Base-by-base conservation (phyloP, 2,888 invertebrate genomes). In the Petrolisthes cinctipes region DNA sequence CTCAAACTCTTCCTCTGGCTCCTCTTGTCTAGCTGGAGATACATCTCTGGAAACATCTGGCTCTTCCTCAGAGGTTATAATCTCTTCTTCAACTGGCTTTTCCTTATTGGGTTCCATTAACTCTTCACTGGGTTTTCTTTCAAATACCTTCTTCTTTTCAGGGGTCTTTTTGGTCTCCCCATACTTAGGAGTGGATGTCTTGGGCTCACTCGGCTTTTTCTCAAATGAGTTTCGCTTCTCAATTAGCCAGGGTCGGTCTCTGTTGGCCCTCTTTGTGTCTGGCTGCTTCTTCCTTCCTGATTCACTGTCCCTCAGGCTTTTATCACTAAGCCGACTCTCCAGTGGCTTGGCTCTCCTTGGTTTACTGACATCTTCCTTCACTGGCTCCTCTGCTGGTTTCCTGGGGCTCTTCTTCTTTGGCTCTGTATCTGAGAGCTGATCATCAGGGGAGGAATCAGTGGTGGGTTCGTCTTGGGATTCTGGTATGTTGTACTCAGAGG, bases 401-500 rank as follows among this genome's bases (percentile, higher is more conserved):
- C 71, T 78, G 51, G 76, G 82, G 56, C 14, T 20, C 68, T 68
- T 83, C 79, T 51, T 80, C 81, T 80, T 79, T 4, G 82, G 82
- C 37, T 76, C 82, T 14, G 54, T 66, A 20, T 78, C 84, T 23
- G 82, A 76, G 4, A 75, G 82, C 54, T 84, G 61, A 11, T 79
- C 61, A 6, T 85, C 87, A 82, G 82, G 20, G 11, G 82, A 56
- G 81, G 79, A 82, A 17, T 84, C 76, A 20, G 56, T 23, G 4
- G 66, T 56, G 75, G 73, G 56, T 17, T 51, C 80, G 5, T 84
- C 87, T 54, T 81, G 81, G 17, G 71, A 53, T 4, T 86, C 89
- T 37, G 75, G 80, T 7, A 37, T 73, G 9, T 75, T 85, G 61
- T 88, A 88, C 61, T 90, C 90, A 20, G 90, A 90, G 5, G 90